Evolutionary conservation across 2,113 vertebrate genomes (phyloP), one percentile per base, ranked within the genome.

Genomic region (Ranitomeya imitator): DNA sequence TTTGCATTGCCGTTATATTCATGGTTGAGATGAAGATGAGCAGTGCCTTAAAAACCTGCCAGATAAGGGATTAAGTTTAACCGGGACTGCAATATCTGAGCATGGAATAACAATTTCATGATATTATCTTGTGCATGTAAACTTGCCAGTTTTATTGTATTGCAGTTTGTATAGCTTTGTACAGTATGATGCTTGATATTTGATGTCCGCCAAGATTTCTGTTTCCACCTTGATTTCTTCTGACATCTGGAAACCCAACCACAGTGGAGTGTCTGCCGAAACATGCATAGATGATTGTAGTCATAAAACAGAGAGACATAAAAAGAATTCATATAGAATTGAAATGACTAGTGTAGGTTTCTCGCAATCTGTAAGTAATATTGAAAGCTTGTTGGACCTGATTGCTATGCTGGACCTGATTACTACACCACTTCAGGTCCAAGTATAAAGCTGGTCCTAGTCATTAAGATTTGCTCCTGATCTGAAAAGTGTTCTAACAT

Each of bases 201-300:
- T 19, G 37, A 45, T 51, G 31, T 83, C 19, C 51, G 10, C 26
- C 61, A 83, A 83, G 81, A 65, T 83, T 52, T 61, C 26, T 51
- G 80, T 83, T 63, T 83, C 23, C 54, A 9, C 14, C 8, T 71
- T 69, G n/a, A 83, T 83, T 51, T 83, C 19, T 15, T 54, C 63
- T 84, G 45, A 52, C 82, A 71, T 7, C 67, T 84, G 63, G 21
- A 18, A 52, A 21, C 15, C 31, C 37, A 19, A 12, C 37, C 51
- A n/a, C 63, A 23, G 8, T 11, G n/a, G 14, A 54, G 45, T 54
- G 63, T 23, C 45, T 69, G 65, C 61, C 7, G 45, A 83, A 83
- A 83, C 61, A 52, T n/a, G 61, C 61, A 23, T 52, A 13, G 18
- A 84, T 10, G 21, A 54, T n/a, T 59, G n/a, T 11, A 61, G 60